Evolutionary conservation across 2,888 invertebrate species (phyloP), one percentile per base, ranked within the genome.

Genomic region (Chromoteleia sp.): DNA sequence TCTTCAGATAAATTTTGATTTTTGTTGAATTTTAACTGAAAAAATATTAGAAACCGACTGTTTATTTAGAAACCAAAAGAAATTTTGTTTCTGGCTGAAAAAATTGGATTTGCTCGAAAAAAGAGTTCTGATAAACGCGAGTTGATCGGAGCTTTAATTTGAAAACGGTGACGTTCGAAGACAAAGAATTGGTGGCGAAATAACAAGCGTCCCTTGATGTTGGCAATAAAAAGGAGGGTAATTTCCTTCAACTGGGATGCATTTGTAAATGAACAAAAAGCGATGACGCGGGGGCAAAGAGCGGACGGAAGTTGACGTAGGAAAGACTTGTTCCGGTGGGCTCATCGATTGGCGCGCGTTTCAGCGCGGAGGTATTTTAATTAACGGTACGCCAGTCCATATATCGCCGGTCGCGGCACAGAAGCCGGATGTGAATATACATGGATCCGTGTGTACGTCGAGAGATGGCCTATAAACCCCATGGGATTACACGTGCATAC

Each of bases 401-500:
- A 61, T 68, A 76, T 76, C 63, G 85, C 76, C 82, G 86, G 83
- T 87, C 83, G 84, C 74, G 81, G 85, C 71, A 30, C 30, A 54
- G 67, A 79, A 77, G 75, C 79, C 76, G 74, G 74, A 78, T 70
- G 58, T 56, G 73, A 73, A 76, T 61, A 58, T 58, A 78, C 78
- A 65, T 36, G 59, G 59, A 59, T 71, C 21, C 52, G 61, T 56
- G 77, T 73, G 63, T 63, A 78, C 61, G 70, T 17, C 75, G 73
- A 63, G 76, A 84, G 78, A 81, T 85, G 87, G 85, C 87, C 88
- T 87, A 88, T 87, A 88, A 89, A 88, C 87, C 88, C 87, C 86
- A 83, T 82, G 84, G 87, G 88, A 89, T 89, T 89, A 89, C 88
- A 87, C 83, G 87, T 84, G 85, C 85, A 85, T 84, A 86, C 83